Base-by-base conservation (phyloP, 2,797 vertebrate genomes). In the Cottoperca gobio region DNA sequence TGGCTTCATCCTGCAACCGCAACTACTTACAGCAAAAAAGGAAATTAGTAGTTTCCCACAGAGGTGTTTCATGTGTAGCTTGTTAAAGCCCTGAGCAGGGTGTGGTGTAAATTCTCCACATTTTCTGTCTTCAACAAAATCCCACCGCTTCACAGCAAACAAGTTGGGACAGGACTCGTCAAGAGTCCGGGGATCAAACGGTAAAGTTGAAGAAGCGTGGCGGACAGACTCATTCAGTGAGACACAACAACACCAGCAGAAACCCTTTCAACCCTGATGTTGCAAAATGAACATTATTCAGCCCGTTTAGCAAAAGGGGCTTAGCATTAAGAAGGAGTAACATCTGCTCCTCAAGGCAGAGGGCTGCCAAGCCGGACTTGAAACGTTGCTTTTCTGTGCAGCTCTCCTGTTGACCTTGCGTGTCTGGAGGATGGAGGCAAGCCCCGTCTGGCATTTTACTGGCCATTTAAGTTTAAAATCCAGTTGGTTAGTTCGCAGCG, bases 391-490 rank as follows among this genome's bases (percentile, higher is more conserved):
- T 82, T 76, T 80, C 76, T 64, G 62, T 72, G 71, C 63, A 73
- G 77, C 82, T 80, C 60, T 79, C 73, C 76, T 48, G n/a, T 81
- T 91, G 89, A 90, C 86, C 91, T 91, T 59, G 70, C 80, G 78
- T 58, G 77, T 86, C 79, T 89, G 81, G 73, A 88, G 76, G 84
- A 84, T 83, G 80, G 83, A 69, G 73, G 76, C 13, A 31, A 83
- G 78, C 70, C 88, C 81, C 66, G 73, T 90, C 88, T 92, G 92
- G 89, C 85, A 71, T 91, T 93, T 91, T 83, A 81, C 84, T 83
- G 85, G 78, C 83, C 88, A 93, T 93, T 93, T 92, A 93, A 88
- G 87, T 94, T 92, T 89, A 88, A 94, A 94, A 91, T 88, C 77
- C 82, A 85, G 79, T 79, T 74, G 62, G 79, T 79, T 79, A 76